A percentile compares a stretch with the other conserved stretches of the same genome.
Evolutionary conservation across 2,797 vertebrate genomes (phyloP).

Genomic region (Coccyzus lansbergi): DNA sequence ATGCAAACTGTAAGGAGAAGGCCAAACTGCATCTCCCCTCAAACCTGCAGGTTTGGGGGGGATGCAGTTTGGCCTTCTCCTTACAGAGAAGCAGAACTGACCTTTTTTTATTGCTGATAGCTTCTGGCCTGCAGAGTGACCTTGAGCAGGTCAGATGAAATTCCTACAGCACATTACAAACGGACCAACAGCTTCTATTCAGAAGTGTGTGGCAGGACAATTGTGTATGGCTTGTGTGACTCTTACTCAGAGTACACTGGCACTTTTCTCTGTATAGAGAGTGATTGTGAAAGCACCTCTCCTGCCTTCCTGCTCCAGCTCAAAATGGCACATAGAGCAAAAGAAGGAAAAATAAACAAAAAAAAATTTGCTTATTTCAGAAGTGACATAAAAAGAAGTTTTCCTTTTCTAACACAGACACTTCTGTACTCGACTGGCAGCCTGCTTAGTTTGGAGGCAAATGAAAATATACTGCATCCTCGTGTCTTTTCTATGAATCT

Average conservation of each 20-base stretch:
- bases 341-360: neutral
- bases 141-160: neutral
- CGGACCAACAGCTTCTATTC: neutral
- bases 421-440: constrained; percentile 32
- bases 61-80: neutral
- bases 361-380: neutral
- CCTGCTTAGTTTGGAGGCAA: neutral
- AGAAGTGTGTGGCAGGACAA: neutral
- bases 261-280: neutral
- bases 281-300: neutral
- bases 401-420: neutral
- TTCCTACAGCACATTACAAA: neutral
- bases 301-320: neutral
- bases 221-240: neutral
- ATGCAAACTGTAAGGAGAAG: too few species aligned
- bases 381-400: neutral
- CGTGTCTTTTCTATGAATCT: neutral
- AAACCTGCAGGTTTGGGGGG: neutral
- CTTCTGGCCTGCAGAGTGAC: neutral
- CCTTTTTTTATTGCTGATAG: neutral
- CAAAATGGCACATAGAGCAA: neutral
- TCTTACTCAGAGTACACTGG: neutral
- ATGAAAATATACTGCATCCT: neutral
- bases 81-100: neutral
- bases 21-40: too few species aligned